A percentile compares a stretch with the other conserved stretches of the same genome.
These are phyloP conservation scores for Calosoma granatense DNA, from an alignment of 1,140 invertebrate genomes.

Conservation along the genomic window DNA sequence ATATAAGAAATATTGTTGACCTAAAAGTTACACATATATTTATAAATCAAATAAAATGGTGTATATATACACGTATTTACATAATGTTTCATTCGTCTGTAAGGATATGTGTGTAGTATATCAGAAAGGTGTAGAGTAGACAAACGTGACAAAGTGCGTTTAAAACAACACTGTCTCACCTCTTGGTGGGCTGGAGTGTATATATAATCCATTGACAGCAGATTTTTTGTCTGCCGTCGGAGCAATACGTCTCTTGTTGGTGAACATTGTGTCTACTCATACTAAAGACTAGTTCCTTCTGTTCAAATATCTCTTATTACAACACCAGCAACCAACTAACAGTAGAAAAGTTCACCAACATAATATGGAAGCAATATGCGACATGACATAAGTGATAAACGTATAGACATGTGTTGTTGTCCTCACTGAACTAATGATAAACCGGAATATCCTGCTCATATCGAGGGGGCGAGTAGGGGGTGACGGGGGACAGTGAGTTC, in stretches of 20 bases:
- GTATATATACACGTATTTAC: no score
- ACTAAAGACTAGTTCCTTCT: neutral
- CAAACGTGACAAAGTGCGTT: no score
- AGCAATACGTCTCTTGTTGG: neutral
- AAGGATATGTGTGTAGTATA: no score
- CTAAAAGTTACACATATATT: no score
- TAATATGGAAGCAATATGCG: neutral
- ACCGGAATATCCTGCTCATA: no score
- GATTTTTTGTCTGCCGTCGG: neutral
- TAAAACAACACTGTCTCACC: no score
- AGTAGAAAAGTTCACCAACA: neutral
- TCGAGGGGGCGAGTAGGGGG: neutral
- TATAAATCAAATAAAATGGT: no score
- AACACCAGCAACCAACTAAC: neutral
- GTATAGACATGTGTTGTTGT: slow-evolving; percentile 2
- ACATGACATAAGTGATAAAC: slow-evolving; percentile 4
- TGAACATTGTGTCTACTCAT: neutral
- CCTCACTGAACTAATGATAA: neutral
- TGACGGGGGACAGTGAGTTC: neutral
- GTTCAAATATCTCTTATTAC: neutral
- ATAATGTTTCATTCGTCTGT: no score
- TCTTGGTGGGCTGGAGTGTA: slow-evolving; percentile 46
- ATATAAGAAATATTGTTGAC: no score
- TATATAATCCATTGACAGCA: slow-evolving; percentile 40
- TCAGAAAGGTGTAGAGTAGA: no score